phyloP scores from a whole-genome alignment of 2,113 vertebrate genomes.

The Ciconia boyciana region DNA sequence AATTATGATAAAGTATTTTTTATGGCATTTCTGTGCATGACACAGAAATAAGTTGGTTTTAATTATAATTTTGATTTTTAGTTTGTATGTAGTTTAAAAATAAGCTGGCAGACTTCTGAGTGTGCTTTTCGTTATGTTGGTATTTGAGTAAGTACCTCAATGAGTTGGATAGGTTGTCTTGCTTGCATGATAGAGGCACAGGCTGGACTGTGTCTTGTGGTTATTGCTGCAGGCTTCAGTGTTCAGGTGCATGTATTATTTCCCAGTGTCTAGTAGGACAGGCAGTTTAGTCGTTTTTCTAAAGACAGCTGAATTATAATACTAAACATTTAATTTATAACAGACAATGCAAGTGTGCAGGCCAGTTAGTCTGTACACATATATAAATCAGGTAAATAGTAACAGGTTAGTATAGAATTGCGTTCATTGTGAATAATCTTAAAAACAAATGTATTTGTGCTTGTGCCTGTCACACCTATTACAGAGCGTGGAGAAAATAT shows the following conservation, averaged over 20 bases:
- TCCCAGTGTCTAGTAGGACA: conserved; percentile 20
- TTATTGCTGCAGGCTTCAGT: not conserved
- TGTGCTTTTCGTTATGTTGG: not conserved
- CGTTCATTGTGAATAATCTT: conserved; percentile 47
- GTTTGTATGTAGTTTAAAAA: not conserved
- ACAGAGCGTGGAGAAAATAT: conserved; percentile 17
- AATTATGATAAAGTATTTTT: not conserved
- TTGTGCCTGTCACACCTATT: conserved; percentile 37
- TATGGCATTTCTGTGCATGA: not conserved
- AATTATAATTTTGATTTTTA: not conserved
- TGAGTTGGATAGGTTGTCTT: conserved; percentile 1
- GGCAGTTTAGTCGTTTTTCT: conserved; percentile 47
- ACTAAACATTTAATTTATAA: conserved; percentile 53
- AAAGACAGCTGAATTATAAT: conserved; percentile 61
- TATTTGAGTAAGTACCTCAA: conserved; percentile 13
- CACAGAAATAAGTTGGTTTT: not conserved
- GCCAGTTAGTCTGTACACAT: conserved; percentile 39
- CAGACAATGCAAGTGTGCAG: conserved; percentile 18
- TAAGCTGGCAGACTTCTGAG: conserved; percentile 3
- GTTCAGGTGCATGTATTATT: conserved; percentile 32
- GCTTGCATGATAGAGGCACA: not conserved
- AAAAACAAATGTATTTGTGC: conserved; percentile 51
- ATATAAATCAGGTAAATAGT: conserved; percentile 53
- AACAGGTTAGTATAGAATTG: conserved; percentile 47
- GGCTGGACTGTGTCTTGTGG: conserved; percentile 6